phyloP scores from a whole-genome alignment of 2,113 vertebrate genomes.

The Prunella fulvescens region DNA sequence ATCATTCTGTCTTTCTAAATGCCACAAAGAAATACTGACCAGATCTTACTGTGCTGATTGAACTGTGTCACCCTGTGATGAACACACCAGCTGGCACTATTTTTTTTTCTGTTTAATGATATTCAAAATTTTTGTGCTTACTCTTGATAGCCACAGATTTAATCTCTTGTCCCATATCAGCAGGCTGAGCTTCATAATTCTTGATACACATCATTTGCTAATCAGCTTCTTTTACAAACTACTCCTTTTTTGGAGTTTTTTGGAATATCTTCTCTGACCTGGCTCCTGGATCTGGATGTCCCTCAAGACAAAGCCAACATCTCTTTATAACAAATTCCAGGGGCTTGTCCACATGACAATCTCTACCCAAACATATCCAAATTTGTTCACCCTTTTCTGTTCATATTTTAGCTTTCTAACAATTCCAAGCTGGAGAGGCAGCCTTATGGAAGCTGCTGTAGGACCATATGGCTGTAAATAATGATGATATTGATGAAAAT shows the following conservation, averaged over 20 bases:
- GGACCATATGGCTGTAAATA: fast-evolving
- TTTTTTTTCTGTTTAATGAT: not conserved
- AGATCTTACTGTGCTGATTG: not conserved
- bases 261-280: not conserved
- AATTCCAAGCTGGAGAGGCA: not conserved
- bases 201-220: not conserved
- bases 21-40: not conserved
- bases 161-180: not conserved
- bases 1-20: not conserved
- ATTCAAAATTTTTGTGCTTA: not conserved
- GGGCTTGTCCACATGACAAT: fast-evolving
- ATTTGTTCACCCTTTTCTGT: not conserved
- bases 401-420: not conserved
- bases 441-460: not conserved
- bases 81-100: not conserved
- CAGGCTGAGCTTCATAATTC: not conserved
- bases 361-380: not conserved
- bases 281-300: not conserved
- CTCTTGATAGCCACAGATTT: not conserved
- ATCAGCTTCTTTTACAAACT: not conserved
- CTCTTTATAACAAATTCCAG: not conserved
- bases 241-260: not conserved
- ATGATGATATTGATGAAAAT: not conserved
- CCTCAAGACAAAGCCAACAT: not conserved
- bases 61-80: not conserved